Evolutionary conservation across 1,140 invertebrate species (phyloP), one percentile per base, ranked within the genome.

Genomic region (Centruroides sculpturatus): DNA sequence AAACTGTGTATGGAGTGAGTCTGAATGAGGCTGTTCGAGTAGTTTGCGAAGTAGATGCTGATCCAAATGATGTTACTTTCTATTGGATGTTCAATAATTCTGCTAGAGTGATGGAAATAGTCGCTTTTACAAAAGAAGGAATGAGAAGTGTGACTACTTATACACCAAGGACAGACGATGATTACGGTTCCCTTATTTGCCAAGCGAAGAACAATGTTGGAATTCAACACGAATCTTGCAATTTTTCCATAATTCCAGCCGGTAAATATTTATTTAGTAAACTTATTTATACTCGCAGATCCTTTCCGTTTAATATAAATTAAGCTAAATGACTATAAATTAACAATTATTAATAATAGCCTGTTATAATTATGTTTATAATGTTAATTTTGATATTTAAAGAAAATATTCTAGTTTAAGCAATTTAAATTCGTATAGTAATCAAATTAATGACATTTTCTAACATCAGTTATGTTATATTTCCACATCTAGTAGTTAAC

Each of bases 81-180:
- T 83, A 82, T 57, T 93, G 90, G 90, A 89, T 85, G 6, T 92
- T 92, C 76, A 92, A 92, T 76, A 92, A 89, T 72, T 89, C 88
- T 3, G 87, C 86, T 0, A 89, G 91, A 70, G 88, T 82, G 64
- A 85, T 89, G 66, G 86, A 90, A 36, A 23, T 57, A 11, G 55
- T 57, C 12, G 35, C 57, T 35, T 61, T 63, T 49, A 34, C 47
- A 36, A 53, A 49, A 23, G 55, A 57, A 36, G 63, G 55, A n/a
- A 47, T 55, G 13, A 59, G 47, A 35, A 59, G 49, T 46, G 63
- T 61, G n/a, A 56, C 57, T 47, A 57, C 60, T 55, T 63, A 63
- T 36, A 59, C 48, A 8, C 56, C 50, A 51, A 47, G 36, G 48
- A 63, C 47, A 12, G 63, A 50, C 11, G 55, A 63, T 12, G 60